Evolutionary conservation across 2,113 vertebrate species (phyloP), one percentile per base, ranked within the genome.

Genomic region (Motacilla alba): DNA sequence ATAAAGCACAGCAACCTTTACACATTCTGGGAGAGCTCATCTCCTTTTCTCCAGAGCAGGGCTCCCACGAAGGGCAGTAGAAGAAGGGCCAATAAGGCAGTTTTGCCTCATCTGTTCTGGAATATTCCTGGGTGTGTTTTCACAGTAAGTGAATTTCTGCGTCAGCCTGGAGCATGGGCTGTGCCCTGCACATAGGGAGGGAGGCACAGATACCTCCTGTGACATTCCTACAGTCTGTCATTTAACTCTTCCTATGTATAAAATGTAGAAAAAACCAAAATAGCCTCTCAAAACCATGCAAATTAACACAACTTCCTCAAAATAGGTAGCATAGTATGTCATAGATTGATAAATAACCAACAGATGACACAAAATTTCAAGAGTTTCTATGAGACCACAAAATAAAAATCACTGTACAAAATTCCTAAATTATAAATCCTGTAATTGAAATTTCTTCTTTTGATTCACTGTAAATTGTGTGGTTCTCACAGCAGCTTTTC

Each of bases 271-370:
- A 21, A 80, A 69, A 53, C 5, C 20, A 69, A 64, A n/a, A n/a
- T 6, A 76, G 52, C 14, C 10, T 63, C 76, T 68, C 35, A 41
- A 52, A 9, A 76, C 31, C 11, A 9, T 28, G 9, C 24, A 52
- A 39, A 53, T 74, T 22, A 44, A n/a, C 67, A 19, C 9, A 67
- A 39, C 15, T 66, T 73, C 47, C 35, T 82, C 47, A 37, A 50
- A 66, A 10, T n/a, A 39, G 16, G 16, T 49, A 82, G 30, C 2
- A 8, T 1, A 2, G 21, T 43, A 15, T 62, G 27, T 56, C 56
- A 18, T 0, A 0, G 52, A 8, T 44, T 62, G 35, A 2, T 37
- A 21, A 16, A 13, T 52, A 37, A 37, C 0, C 4, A 21, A 37
- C 3, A 85, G 35, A 24, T 17, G 30, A 50, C 18, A 50, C 0